phyloP scores from a whole-genome alignment of 2,888 invertebrate genomes.

The Leptopterna dolabrata region DNA sequence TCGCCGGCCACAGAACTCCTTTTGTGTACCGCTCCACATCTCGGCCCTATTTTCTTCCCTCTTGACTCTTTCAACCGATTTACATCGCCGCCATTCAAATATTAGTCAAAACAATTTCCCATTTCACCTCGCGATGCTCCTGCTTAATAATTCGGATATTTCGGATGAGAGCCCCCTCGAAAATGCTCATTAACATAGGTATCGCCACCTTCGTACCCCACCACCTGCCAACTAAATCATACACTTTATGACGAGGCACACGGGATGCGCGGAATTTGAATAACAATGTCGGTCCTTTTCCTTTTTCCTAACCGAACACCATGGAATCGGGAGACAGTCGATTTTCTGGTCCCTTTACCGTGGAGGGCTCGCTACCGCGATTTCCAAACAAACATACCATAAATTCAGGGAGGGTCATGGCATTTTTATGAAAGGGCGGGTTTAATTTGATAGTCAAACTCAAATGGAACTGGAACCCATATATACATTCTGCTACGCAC shows the following conservation, averaged over 20 bases:
- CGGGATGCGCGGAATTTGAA: constrained; percentile 31
- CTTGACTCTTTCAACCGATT: background rate
- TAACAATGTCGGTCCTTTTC: background rate
- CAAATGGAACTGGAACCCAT: background rate
- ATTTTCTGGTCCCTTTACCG: background rate
- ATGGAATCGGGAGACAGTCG: background rate
- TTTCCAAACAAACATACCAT: constrained; percentile 15
- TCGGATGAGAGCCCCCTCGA: background rate
- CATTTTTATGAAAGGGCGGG: constrained; percentile 1
- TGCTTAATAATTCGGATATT: background rate
- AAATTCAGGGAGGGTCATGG: background rate
- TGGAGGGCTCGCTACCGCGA: background rate
- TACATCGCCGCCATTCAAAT: constrained; percentile 28
- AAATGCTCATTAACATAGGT: constrained; percentile 40
- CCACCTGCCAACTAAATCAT: background rate
- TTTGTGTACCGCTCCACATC: constrained; percentile 34
- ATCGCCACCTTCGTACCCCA: constrained; percentile 14
- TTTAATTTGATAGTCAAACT: background rate
- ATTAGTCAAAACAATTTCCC: constrained; percentile 48
- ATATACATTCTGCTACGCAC: background rate
- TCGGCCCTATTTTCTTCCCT: background rate
- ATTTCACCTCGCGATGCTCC: constrained; percentile 11
- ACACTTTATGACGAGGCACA: background rate
- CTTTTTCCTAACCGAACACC: background rate
- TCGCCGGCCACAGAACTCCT: constrained; percentile 27